A percentile compares a stretch with the other conserved stretches of the same genome.
Conservation (phyloP, 2,797 vertebrate genomes). For the Enoplosus armatus region DNA sequence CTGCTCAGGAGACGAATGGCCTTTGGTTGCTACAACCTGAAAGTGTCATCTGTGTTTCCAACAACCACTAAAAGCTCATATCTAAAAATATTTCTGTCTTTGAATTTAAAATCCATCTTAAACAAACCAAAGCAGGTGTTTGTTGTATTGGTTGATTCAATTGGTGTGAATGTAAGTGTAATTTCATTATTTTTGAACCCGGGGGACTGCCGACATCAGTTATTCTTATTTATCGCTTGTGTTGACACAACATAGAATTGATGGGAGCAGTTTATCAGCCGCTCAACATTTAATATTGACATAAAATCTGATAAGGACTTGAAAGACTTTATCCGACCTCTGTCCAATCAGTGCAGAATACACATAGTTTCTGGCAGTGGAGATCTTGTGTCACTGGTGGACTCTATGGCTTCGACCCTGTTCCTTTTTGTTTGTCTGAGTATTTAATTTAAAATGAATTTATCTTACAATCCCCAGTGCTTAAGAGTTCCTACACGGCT, state of each 20-base stretch:
- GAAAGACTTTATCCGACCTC: not conserved
- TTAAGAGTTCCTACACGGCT: not conserved
- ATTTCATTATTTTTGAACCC: not conserved
- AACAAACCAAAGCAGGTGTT: constrained; percentile 11
- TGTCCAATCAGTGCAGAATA: not conserved
- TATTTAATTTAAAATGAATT: constrained; percentile 11
- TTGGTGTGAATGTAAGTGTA: constrained; percentile 13
- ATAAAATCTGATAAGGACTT: constrained; percentile 35
- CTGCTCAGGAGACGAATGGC: not conserved
- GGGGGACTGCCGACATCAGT: not conserved
- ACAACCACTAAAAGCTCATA: not conserved
- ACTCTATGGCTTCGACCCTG: not conserved
- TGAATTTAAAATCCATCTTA: constrained; percentile 1
- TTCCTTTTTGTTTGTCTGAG: not conserved
- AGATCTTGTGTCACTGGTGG: not conserved
- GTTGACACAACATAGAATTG: constrained; percentile 35
- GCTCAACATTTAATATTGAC: constrained; percentile 24
- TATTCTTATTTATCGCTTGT: not conserved
- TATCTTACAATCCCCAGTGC: not conserved
- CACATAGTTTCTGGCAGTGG: not conserved
- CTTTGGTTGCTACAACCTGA: constrained; percentile 9
- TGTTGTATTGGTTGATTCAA: constrained; percentile 28
- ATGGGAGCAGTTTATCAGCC: constrained; percentile 15
- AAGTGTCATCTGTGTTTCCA: constrained; percentile 11
- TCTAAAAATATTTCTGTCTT: constrained; percentile 6